A percentile compares a stretch with the other conserved stretches of the same genome.
Conservation (phyloP, 2,888 invertebrate species). For the Dioctria rufipes region DNA sequence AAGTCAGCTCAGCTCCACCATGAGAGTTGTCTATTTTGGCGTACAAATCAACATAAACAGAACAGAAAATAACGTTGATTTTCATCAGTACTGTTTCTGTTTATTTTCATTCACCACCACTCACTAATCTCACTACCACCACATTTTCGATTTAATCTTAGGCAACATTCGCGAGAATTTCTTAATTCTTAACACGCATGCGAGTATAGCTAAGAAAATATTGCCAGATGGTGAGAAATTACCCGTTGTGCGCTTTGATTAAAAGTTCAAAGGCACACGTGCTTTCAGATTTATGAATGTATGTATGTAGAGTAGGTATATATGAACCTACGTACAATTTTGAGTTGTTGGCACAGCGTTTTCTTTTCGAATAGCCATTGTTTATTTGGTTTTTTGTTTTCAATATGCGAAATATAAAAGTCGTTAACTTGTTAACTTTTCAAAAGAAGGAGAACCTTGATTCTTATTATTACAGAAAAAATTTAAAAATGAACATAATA, state of each 20-base stretch:
- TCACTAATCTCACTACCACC: not conserved
- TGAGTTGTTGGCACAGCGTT: too few species aligned
- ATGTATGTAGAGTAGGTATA: too few species aligned
- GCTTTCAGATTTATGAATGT: too few species aligned
- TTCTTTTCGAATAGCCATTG: too few species aligned
- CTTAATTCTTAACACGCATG: not conserved
- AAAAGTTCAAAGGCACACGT: conserved; percentile 12
- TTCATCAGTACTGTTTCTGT: not conserved
- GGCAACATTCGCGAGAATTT: not conserved
- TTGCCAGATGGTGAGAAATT: conserved; percentile 8
- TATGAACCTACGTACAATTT: too few species aligned
- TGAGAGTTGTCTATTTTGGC: not conserved
- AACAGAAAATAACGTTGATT: conserved; percentile 1
- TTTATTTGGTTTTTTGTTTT: too few species aligned
- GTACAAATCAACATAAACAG: conserved; percentile 19
- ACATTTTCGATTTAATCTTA: not conserved
- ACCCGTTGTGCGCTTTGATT: not conserved
- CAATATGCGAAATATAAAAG: too few species aligned
- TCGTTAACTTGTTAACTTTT: too few species aligned
- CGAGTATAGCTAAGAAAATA: conserved; percentile 26
- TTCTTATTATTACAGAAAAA: too few species aligned
- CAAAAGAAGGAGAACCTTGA: too few species aligned
- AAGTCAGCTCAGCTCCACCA: too few species aligned
- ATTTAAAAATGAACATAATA: too few species aligned
- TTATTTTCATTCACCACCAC: conserved; percentile 33